These are phyloP conservation scores for Orthonyx spaldingii DNA, from an alignment of 2,113 vertebrate genomes.

Conservation along the genomic window DNA sequence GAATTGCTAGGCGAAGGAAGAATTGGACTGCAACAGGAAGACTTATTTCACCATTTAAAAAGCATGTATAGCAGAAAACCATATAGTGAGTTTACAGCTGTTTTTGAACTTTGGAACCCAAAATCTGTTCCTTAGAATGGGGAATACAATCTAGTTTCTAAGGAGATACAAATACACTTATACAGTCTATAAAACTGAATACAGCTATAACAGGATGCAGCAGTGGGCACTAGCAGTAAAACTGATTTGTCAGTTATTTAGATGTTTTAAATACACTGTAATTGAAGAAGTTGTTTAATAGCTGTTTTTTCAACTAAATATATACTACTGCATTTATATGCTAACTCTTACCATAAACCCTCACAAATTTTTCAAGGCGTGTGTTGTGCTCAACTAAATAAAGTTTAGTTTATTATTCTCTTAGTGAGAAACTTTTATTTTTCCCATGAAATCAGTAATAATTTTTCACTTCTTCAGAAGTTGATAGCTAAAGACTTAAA, in stretches of 20 bases:
- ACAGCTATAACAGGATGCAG: neutral
- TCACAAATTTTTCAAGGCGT: neutral
- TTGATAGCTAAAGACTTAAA: neutral
- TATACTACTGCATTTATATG: neutral
- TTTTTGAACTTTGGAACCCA: constrained; percentile 11
- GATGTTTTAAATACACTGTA: neutral
- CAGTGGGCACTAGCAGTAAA: neutral
- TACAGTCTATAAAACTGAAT: neutral
- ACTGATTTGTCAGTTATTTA: neutral
- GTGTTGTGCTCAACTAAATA: neutral
- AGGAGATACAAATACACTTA: neutral
- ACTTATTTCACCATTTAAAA: constrained; percentile 35
- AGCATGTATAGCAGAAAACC: neutral
- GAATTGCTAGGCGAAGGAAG: neutral
- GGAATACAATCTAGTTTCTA: neutral
- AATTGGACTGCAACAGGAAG: neutral
- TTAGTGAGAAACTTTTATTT: neutral
- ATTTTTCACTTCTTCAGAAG: neutral
- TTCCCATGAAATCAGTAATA: neutral
- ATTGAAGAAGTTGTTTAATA: neutral
- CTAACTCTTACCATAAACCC: neutral
- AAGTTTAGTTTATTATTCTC: too few relatives aligned
- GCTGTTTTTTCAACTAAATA: neutral
- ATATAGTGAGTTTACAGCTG: neutral
- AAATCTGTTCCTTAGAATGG: neutral